phyloP scores from a whole-genome alignment of 2,113 vertebrate species.

The Rhea americana region DNA sequence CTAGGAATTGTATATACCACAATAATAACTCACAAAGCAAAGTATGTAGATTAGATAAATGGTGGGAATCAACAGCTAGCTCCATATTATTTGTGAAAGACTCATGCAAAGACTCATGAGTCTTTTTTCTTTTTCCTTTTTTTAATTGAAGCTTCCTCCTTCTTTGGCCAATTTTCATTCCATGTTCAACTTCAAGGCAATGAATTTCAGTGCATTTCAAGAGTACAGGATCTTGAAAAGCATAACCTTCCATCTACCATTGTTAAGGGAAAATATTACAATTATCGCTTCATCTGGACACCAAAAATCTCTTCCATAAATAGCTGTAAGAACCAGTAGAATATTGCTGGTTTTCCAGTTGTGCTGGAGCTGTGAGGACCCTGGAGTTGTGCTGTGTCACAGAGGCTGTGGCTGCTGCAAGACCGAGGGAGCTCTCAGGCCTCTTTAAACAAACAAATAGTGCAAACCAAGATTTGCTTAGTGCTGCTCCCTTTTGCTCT shows the following conservation, averaged over 20 bases:
- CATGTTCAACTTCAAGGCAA: not conserved
- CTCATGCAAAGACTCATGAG: not conserved
- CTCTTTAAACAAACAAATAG: not conserved
- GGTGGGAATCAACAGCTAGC: not conserved
- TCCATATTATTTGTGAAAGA: not conserved
- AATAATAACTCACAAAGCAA: not conserved
- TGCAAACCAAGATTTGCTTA: not conserved
- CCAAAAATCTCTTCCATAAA: constrained; percentile 8
- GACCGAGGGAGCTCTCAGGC: not conserved
- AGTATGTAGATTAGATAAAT: not conserved
- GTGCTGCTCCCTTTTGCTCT: not conserved
- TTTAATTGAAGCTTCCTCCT: not conserved
- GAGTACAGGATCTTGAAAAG: not conserved
- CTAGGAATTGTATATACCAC: not conserved
- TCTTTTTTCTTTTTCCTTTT: not conserved
- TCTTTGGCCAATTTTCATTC: not conserved
- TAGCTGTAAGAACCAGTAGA: not conserved
- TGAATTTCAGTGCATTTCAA: not conserved
- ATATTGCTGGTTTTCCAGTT: too few species aligned
- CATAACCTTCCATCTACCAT: not conserved
- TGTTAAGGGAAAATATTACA: constrained; percentile 6
- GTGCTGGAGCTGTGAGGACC: not conserved
- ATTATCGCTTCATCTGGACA: not conserved
- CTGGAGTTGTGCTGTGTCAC: accelerated
- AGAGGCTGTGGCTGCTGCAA: not conserved